Evolutionary conservation across 2,113 vertebrate species (phyloP).

Genomic region (Apodemus sylvaticus): DNA sequence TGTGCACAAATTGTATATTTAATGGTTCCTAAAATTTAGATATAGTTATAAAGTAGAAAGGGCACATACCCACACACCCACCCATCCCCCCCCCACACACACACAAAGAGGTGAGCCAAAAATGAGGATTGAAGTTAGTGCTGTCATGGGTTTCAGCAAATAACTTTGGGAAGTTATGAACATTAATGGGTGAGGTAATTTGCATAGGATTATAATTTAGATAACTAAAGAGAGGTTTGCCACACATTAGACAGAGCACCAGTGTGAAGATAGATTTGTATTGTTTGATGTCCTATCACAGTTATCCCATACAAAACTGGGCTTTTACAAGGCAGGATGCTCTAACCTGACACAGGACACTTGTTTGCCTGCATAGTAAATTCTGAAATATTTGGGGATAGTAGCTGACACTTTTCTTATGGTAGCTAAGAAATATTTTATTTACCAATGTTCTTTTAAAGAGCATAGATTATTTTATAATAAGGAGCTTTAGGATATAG

Average conservation of each 20-base stretch:
- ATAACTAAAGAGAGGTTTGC: neutral
- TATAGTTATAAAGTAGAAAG: neutral
- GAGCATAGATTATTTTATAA: neutral
- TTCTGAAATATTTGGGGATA: slow-evolving; percentile 35
- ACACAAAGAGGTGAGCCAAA: neutral
- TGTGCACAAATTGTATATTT: slow-evolving; percentile 4
- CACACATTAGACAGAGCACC: neutral
- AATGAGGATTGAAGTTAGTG: neutral
- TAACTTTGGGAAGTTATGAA: neutral
- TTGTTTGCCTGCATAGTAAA: neutral
- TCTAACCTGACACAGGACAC: neutral
- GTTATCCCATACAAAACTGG: neutral
- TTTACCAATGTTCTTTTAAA: slow-evolving; percentile 41
- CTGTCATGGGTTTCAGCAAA: neutral
- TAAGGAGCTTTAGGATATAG: slow-evolving; percentile 20
- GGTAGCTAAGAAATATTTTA: slow-evolving; percentile 38
- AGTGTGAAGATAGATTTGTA: neutral
- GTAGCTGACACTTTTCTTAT: slow-evolving; percentile 24
- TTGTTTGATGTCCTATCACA: neutral
- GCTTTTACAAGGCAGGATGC: neutral
- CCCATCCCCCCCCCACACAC: neutral
- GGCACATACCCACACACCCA: neutral
- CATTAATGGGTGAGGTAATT: neutral
- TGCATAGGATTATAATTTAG: neutral
- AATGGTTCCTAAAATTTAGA: slow-evolving; percentile 50